These are phyloP conservation scores for Ylistrum balloti DNA, from an alignment of 1,140 invertebrate genomes.

Conservation along the genomic window DNA sequence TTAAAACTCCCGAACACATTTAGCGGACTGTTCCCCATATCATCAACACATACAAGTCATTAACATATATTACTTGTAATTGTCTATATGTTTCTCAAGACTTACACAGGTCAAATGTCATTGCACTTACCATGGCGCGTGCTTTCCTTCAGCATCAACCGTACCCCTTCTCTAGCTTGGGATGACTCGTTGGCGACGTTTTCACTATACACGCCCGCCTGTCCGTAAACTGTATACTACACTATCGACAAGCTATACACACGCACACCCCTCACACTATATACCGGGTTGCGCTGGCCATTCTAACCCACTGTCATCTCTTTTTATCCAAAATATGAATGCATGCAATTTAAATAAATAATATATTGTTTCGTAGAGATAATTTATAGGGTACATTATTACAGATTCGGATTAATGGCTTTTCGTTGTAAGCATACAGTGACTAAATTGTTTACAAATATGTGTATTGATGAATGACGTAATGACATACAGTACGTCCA, in stretches of 20 bases:
- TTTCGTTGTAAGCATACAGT: background rate
- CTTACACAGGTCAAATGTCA: background rate
- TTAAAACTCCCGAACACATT: background rate
- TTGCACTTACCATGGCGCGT: background rate
- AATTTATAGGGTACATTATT: background rate
- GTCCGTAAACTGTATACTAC: slow-evolving; percentile 3
- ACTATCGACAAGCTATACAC: background rate
- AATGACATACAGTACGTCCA: background rate
- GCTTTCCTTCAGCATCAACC: background rate
- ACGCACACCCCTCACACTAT: background rate
- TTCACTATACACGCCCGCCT: background rate
- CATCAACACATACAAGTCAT: background rate
- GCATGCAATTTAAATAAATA: background rate
- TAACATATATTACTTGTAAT: background rate
- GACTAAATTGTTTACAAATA: background rate
- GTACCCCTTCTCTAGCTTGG: background rate
- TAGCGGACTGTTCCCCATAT: background rate
- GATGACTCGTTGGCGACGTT: background rate
- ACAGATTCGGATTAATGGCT: background rate
- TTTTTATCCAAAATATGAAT: background rate
- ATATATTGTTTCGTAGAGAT: too few species aligned
- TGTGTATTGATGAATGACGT: background rate
- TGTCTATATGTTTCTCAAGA: background rate
- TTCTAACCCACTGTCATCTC: background rate
- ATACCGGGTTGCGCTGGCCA: background rate